A percentile compares a stretch with the other conserved stretches of the same genome.
Conservation (phyloP, 2,113 vertebrate species). For the Pagrus major region DNA sequence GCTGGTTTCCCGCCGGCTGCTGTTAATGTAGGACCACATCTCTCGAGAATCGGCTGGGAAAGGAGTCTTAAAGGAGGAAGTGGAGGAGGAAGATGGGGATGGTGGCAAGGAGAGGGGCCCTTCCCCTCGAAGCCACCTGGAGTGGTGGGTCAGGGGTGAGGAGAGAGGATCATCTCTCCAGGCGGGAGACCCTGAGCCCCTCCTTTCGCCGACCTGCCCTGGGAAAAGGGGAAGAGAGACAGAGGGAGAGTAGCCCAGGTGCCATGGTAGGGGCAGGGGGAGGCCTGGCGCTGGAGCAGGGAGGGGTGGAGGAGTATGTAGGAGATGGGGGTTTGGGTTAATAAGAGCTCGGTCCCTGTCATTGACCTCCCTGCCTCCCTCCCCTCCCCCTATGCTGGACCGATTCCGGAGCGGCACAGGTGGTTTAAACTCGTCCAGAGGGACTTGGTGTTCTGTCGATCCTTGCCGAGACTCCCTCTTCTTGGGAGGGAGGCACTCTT, state of each 20-base stretch:
- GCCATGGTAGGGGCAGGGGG: constrained; percentile 79
- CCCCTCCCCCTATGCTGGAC: constrained; percentile 70
- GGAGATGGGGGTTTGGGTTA: constrained; percentile 73
- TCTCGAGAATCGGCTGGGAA: constrained; percentile 79
- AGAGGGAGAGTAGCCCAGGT: constrained; percentile 75
- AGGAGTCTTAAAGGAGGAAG: constrained; percentile 79
- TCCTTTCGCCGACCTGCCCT: constrained; percentile 75
- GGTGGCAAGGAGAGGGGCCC: constrained; percentile 70
- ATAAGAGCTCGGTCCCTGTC: constrained; percentile 64
- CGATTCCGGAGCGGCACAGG: constrained; percentile 81
- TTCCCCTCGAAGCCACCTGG: constrained; percentile 81
- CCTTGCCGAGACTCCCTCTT: constrained; percentile 87
- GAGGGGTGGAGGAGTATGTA: constrained; percentile 72
- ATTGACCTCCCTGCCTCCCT: constrained; percentile 69
- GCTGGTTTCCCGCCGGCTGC: constrained; percentile 76
- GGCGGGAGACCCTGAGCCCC: constrained; percentile 72
- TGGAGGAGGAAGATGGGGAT: constrained; percentile 69
- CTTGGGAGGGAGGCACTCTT: constrained; percentile 88
- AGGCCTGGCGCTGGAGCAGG: constrained; percentile 68
- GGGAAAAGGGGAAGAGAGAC: constrained; percentile 75
- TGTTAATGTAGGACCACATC: constrained; percentile 79
- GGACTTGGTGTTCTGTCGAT: constrained; percentile 72
- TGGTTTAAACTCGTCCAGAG: constrained; percentile 84
- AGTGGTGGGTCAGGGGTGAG: constrained; percentile 71
- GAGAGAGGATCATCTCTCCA: constrained; percentile 83